Percentiles rank a stretch among this genome's conserved stretches.
These are phyloP conservation scores for Hypocryptadius cinnamomeus DNA, from an alignment of 2,113 vertebrate genomes.

Conservation along the genomic window DNA sequence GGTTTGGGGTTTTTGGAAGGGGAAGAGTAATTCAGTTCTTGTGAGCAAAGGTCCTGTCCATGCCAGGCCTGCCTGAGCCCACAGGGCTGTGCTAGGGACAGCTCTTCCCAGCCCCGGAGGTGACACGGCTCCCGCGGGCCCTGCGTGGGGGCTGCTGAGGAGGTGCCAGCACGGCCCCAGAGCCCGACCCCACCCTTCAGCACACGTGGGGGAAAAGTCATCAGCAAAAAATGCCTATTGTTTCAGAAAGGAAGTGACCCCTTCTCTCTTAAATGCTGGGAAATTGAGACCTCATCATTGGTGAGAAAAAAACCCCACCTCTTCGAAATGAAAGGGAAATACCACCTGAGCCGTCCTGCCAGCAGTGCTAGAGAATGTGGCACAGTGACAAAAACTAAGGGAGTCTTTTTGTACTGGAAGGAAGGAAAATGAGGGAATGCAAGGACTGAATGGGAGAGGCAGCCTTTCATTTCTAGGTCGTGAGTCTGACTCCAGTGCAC, in stretches of 20 bases:
- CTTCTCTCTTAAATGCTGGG: constrained; percentile 45
- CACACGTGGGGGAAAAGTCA: background rate
- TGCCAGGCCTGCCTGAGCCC: accelerated
- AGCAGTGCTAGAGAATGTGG: background rate
- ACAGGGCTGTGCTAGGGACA: background rate
- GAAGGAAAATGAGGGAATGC: constrained; percentile 5
- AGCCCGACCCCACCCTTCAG: background rate
- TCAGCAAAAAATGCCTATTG: constrained; percentile 51
- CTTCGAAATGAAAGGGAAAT: constrained; percentile 18
- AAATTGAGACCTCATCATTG: constrained; percentile 22
- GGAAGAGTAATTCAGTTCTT: background rate
- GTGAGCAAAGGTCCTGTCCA: background rate
- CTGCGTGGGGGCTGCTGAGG: background rate
- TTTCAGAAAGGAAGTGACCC: constrained; percentile 64
- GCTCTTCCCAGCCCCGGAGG: background rate
- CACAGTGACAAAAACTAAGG: background rate
- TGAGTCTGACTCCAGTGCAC: background rate
- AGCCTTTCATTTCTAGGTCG: background rate
- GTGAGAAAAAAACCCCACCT: background rate
- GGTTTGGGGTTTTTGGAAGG: background rate
- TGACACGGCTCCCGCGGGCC: background rate
- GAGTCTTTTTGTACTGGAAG: background rate
- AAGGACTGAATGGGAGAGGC: background rate
- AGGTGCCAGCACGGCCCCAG: background rate
- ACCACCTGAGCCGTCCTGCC: background rate